Conservation (phyloP, 2,797 vertebrate genomes). For the Pangasius djambal region DNA sequence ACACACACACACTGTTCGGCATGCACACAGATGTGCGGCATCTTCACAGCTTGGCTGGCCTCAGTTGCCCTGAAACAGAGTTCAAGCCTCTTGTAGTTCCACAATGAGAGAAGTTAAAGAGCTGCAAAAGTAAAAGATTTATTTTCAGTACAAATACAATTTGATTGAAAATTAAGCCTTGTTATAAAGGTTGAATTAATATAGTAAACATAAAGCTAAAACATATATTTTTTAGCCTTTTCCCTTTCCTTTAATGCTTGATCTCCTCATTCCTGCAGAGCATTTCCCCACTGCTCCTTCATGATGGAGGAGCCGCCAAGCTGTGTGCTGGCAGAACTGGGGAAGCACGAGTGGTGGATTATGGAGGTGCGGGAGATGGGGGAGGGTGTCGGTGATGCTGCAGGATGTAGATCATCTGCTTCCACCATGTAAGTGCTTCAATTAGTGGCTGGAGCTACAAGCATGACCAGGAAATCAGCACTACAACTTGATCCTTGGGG, state of each 20-base stretch:
- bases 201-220: background rate
- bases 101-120: background rate
- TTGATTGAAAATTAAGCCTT: background rate
- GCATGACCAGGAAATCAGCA: constrained; percentile 62
- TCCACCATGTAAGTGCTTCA: constrained; percentile 72
- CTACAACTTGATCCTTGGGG: constrained; percentile 45
- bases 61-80: constrained; percentile 15
- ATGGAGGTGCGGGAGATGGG: constrained; percentile 37
- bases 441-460: constrained; percentile 71
- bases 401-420: constrained; percentile 55
- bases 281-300: background rate
- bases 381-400: constrained; percentile 37
- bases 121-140: background rate
- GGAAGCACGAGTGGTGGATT: constrained; percentile 36
- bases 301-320: constrained; percentile 29
- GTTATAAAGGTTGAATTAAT: background rate
- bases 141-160: background rate
- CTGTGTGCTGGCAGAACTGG: constrained; percentile 41
- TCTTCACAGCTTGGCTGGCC: constrained; percentile 1
- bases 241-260: background rate
- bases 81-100: background rate
- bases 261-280: background rate
- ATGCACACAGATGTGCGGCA: constrained; percentile 31
- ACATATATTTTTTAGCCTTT: background rate
- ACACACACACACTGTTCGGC: constrained; percentile 30